phyloP scores from a whole-genome alignment of 2,113 vertebrate genomes.

The Ginglymostoma cirratum region DNA sequence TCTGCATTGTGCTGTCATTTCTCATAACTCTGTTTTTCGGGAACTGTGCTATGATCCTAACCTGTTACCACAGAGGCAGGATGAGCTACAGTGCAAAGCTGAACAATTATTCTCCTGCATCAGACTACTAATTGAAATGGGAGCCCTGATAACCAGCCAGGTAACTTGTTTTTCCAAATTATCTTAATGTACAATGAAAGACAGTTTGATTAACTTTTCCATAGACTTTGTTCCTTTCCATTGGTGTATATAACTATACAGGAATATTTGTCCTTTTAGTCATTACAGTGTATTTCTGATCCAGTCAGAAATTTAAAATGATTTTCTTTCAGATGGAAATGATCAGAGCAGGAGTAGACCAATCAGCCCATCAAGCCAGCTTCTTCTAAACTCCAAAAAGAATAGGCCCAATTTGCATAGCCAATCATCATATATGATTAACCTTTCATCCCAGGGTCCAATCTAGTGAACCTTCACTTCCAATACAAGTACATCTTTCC shows the following conservation, averaged over 20 bases:
- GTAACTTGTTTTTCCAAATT: constrained; percentile 39
- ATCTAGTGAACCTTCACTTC: no score
- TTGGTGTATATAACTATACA: neutral
- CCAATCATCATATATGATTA: no score
- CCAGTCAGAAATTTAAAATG: neutral
- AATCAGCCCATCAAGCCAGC: neutral
- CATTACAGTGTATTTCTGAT: neutral
- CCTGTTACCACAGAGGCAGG: neutral
- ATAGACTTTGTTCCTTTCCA: neutral
- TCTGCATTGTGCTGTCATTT: constrained; percentile 50
- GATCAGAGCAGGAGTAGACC: neutral
- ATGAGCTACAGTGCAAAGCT: constrained; percentile 41
- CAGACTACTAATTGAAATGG: constrained; percentile 47
- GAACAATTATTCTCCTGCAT: constrained; percentile 49
- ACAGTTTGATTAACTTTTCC: neutral
- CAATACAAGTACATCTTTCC: no score
- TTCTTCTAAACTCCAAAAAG: no score
- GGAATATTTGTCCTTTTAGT: neutral
- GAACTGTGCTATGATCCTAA: constrained; percentile 38
- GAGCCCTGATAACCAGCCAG: constrained; percentile 52
- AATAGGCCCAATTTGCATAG: no score
- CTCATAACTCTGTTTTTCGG: constrained; percentile 46
- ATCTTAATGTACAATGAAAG: neutral
- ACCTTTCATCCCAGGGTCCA: no score
- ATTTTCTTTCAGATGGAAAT: neutral